Conservation (phyloP, 2,113 vertebrate genomes). For the Sylvietta virens region DNA sequence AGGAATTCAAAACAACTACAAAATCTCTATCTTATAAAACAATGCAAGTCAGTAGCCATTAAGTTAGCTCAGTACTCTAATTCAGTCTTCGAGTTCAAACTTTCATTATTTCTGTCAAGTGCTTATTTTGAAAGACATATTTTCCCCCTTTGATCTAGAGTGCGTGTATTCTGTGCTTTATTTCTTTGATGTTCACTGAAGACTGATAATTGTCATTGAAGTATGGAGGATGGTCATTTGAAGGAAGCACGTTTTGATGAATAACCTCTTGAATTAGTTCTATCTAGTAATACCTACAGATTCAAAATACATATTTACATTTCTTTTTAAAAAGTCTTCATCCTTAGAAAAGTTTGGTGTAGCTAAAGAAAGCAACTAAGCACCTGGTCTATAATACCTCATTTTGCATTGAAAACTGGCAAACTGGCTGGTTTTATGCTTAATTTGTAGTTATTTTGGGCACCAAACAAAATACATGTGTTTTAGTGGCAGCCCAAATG, state of each 20-base stretch:
- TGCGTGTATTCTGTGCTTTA: not conserved
- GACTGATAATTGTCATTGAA: not conserved
- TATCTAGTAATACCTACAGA: not conserved
- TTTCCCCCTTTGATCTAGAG: not conserved
- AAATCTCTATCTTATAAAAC: not conserved
- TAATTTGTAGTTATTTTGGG: not conserved
- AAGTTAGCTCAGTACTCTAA: not conserved
- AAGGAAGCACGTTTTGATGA: not conserved
- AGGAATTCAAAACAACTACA: not conserved
- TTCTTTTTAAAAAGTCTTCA: not conserved
- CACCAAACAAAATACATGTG: not conserved
- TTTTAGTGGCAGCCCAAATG: not conserved
- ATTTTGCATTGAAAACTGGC: not conserved
- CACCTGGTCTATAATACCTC: not conserved
- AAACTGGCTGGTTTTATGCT: not conserved
- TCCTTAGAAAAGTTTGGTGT: not conserved
- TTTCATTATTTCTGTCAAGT: conserved; percentile 15
- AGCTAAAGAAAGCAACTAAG: not conserved
- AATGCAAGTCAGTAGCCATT: not conserved
- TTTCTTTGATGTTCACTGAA: not conserved
- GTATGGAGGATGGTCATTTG: not conserved
- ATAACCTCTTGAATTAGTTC: not conserved
- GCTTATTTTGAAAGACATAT: conserved; percentile 14
- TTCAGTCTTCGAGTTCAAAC: conserved; percentile 7
- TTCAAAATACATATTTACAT: not conserved